Evolutionary conservation across 2,797 vertebrate species (phyloP).

Genomic region (Sebastes vulpes): DNA sequence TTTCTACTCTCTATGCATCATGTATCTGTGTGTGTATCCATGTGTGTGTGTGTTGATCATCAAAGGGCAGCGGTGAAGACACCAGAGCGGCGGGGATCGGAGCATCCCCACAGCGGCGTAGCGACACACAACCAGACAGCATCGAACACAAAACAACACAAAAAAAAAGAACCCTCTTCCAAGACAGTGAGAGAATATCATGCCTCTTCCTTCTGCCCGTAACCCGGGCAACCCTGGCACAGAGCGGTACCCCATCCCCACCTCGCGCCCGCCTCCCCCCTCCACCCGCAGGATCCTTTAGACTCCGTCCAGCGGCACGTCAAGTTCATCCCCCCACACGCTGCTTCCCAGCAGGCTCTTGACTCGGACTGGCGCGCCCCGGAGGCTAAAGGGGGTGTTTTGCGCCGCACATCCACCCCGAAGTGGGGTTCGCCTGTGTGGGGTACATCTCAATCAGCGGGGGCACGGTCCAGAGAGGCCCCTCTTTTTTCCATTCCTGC

Average conservation of each 20-base stretch:
- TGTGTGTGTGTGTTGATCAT: constrained; percentile 42
- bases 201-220: constrained; percentile 84
- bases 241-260: constrained; percentile 44
- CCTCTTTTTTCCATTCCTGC: constrained; percentile 60
- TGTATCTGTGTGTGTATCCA: constrained; percentile 12
- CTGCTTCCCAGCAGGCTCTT: constrained; percentile 86
- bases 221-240: constrained; percentile 90
- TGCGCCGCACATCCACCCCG: constrained; percentile 60
- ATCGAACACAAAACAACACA: constrained; percentile 51
- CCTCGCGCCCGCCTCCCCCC: constrained; percentile 36
- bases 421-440: constrained; percentile 70
- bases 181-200: constrained; percentile 72
- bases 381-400: constrained; percentile 71
- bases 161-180: constrained; percentile 15
- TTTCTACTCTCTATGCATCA: constrained; percentile 5
- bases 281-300: constrained; percentile 71
- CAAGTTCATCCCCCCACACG: constrained; percentile 83
- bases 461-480: constrained; percentile 76
- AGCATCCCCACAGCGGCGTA: constrained; percentile 68
- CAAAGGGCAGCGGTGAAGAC: constrained; percentile 79
- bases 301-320: constrained; percentile 87
- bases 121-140: constrained; percentile 72
- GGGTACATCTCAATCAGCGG: constrained; percentile 95
- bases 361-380: constrained; percentile 79
- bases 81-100: constrained; percentile 70